phyloP scores from a whole-genome alignment of 1,140 invertebrate genomes.

The Drosophila funebris region DNA sequence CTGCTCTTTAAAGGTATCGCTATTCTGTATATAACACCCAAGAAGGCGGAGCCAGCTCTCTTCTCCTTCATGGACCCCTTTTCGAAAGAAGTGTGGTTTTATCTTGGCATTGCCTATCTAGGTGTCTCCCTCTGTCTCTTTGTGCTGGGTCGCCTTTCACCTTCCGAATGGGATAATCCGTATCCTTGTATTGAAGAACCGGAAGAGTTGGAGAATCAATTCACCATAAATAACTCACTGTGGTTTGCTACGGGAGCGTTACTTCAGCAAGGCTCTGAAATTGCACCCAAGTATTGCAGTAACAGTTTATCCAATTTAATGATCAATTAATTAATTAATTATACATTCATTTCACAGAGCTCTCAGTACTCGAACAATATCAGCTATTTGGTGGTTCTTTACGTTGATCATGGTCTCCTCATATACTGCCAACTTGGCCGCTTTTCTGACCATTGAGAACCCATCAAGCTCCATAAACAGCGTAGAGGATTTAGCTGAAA shows the following conservation, averaged over 20 bases:
- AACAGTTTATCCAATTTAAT: no score
- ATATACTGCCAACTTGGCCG: slow-evolving; percentile 98
- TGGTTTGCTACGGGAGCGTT: slow-evolving; percentile 93
- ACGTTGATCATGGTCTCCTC: slow-evolving; percentile 97
- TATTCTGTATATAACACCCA: slow-evolving; percentile 92
- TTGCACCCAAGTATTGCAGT: slow-evolving; percentile 88
- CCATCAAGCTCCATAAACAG: slow-evolving; percentile 91
- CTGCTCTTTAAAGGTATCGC: slow-evolving; percentile 87
- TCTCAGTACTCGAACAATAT: slow-evolving; percentile 90
- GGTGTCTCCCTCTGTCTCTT: slow-evolving; percentile 92
- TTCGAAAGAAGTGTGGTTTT: slow-evolving; percentile 92
- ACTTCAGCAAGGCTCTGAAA: slow-evolving; percentile 94
- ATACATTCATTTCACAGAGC: slow-evolving; percentile 85
- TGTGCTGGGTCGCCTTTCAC: slow-evolving; percentile 90
- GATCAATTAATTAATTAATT: not conserved
- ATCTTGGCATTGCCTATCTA: slow-evolving; percentile 90
- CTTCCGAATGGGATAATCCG: slow-evolving; percentile 93
- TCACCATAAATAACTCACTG: slow-evolving; percentile 91
- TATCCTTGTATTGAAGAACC: slow-evolving; percentile 92
- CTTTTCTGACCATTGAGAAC: slow-evolving; percentile 95
- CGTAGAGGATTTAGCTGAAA: slow-evolving; percentile 92
- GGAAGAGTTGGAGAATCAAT: slow-evolving; percentile 91
- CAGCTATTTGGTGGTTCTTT: slow-evolving; percentile 97
- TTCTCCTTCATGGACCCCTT: slow-evolving; percentile 96
- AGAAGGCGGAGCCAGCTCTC: slow-evolving; percentile 90